Conservation (phyloP, 2,113 vertebrate genomes). For the Plotosus lineatus region DNA sequence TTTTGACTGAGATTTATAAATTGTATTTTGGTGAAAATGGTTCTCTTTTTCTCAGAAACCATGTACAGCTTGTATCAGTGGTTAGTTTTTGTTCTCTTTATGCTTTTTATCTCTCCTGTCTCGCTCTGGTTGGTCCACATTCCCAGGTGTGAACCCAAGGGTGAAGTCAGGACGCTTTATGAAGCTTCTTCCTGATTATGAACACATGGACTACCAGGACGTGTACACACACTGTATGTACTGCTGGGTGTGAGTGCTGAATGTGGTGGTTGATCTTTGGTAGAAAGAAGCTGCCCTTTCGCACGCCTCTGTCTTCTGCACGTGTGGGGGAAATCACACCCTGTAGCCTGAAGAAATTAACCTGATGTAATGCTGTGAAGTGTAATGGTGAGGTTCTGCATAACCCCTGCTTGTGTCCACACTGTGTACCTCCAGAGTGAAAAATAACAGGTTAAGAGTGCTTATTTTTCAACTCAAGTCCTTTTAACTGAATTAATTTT, state of each 20-base stretch:
- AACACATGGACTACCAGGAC: slow-evolving; percentile 91
- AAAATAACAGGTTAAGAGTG: not conserved
- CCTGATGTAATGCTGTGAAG: slow-evolving; percentile 34
- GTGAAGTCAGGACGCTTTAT: slow-evolving; percentile 92
- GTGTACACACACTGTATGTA: slow-evolving; percentile 93
- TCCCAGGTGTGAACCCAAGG: slow-evolving; percentile 89
- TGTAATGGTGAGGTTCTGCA: not conserved
- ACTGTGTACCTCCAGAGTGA: not conserved
- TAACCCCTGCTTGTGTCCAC: slow-evolving; percentile 25
- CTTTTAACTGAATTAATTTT: not conserved
- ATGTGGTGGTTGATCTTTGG: slow-evolving; percentile 28
- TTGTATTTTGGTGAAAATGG: not conserved
- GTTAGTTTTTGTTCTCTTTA: slow-evolving; percentile 35
- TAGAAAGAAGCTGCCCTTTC: slow-evolving; percentile 21
- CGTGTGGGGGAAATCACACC: slow-evolving; percentile 9
- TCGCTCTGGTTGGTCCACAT: slow-evolving; percentile 58
- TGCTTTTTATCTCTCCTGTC: slow-evolving; percentile 32
- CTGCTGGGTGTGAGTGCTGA: slow-evolving; percentile 51
- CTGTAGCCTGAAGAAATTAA: slow-evolving; percentile 17
- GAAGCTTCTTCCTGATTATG: slow-evolving; percentile 91
- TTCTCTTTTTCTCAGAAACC: not conserved
- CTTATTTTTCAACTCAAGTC: not conserved
- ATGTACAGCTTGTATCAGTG: not conserved
- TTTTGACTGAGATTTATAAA: not conserved
- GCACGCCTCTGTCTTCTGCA: slow-evolving; percentile 42